Evolutionary conservation across 1,140 invertebrate species (phyloP), one percentile per base, ranked within the genome.

Genomic region (Elymnias hypermnestra): DNA sequence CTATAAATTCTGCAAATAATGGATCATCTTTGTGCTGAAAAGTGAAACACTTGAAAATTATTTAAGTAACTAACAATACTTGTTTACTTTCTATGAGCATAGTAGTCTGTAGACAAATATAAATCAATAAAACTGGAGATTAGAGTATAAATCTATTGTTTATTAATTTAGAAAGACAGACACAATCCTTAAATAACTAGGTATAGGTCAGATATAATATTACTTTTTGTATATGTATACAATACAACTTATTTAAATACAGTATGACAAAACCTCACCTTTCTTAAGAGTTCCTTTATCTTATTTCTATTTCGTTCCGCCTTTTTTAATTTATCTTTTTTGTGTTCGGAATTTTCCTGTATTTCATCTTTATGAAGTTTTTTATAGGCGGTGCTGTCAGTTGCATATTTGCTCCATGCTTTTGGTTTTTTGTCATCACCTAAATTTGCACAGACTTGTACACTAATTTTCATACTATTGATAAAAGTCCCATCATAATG

Each of bases 401-500:
- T 56, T 3, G 94, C 89, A 87, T 95, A 92, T 87, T 95, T 94
- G 75, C 95, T 97, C 95, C 95, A 97, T 1, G 95, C 89, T 83
- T 93, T 91, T n/a, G 95, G 94, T 83, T 97, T 97, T 25, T 89
- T 90, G 12, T 89, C 74, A 86, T 95, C 93, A 6, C 94, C 94
- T 63, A 97, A 88, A 44, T 91, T 88, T 5, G 89, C 88, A 81
- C 95, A 97, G 4, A 88, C 65, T 77, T 97, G 91, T 0, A 97
- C 94, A 60, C 87, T 85, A 53, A 98, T 94, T 87, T 89, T 92
- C 42, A 89, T 90, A 1, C 94, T 94, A 45, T 94, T 91, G 15
- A 98, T 91, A 72, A 89, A 98, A 8, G 93, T 92, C 45, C 95
- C 93, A 84, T 98, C 87, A 57, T 97, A 95, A 71, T 92, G 92